phyloP scores from a whole-genome alignment of 2,113 vertebrate genomes.

The Talpa occidentalis region DNA sequence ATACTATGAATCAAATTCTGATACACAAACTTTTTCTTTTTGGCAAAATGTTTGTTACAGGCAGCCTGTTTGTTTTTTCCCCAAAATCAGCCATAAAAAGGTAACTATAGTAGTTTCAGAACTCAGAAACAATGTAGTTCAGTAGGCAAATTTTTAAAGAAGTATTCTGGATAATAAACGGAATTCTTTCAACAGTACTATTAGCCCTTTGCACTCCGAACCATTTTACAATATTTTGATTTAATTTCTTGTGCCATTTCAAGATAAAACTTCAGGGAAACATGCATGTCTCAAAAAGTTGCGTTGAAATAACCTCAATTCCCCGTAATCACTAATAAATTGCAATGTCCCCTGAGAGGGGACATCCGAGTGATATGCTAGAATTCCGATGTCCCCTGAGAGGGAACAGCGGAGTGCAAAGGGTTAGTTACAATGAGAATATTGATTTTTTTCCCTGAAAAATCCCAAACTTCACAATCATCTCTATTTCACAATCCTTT shows the following conservation, averaged over 20 bases:
- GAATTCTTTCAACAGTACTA: not conserved
- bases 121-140: not conserved
- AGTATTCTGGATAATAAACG: constrained; percentile 13
- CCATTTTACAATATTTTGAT: too few species aligned
- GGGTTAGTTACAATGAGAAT: not conserved
- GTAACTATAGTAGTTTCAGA: constrained; percentile 19
- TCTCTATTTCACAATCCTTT: not conserved
- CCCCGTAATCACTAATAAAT: too few species aligned
- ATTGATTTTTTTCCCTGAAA: constrained; percentile 32
- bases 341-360: too few species aligned
- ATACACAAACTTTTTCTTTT: not conserved
- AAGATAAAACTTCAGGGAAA: too few species aligned
- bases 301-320: too few species aligned
- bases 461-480: constrained; percentile 31
- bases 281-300: too few species aligned
- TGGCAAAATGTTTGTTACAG: not conserved
- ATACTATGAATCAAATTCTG: not conserved
- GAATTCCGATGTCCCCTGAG: too few species aligned
- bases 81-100: constrained; percentile 8
- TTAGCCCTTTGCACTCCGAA: too few species aligned
- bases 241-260: too few species aligned
- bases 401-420: too few species aligned
- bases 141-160: not conserved
- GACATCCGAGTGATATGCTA: too few species aligned
- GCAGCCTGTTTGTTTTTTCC: not conserved